phyloP scores from a whole-genome alignment of 1,140 invertebrate genomes.

The Drosophila willistoni region DNA sequence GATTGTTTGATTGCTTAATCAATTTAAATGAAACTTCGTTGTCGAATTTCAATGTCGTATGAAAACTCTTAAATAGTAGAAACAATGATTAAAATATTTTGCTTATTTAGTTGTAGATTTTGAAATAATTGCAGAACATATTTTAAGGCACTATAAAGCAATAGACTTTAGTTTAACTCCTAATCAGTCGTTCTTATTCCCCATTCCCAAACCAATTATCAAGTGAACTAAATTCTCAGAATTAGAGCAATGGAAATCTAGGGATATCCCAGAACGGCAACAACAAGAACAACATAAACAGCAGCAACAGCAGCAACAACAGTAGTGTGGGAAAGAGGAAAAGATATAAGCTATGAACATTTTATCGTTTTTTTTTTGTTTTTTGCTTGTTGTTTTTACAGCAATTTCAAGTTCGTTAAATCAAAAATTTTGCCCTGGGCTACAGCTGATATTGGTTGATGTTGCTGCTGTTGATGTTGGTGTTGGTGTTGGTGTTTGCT shows the following conservation, averaged over 20 bases:
- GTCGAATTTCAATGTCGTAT: no score
- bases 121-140: no score
- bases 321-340: conserved; percentile 29
- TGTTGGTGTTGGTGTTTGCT: conserved; percentile 21
- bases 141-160: no score
- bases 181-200: background rate
- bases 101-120: no score
- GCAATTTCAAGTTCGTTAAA: conserved; percentile 70
- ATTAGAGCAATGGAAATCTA: conserved; percentile 4
- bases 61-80: no score
- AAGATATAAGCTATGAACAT: conserved; percentile 36
- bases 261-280: conserved; percentile 4
- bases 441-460: conserved; percentile 61
- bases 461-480: conserved; percentile 9
- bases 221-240: background rate
- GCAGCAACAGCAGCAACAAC: conserved; percentile 5
- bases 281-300: background rate
- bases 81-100: no score
- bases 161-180: no score
- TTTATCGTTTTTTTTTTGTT: conserved; percentile 47
- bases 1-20: no score
- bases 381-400: conserved; percentile 36
- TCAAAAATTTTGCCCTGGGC: conserved; percentile 43
- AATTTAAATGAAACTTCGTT: no score
- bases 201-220: background rate